Conservation (phyloP, 2,888 invertebrate species). For the Apeira syringaria region DNA sequence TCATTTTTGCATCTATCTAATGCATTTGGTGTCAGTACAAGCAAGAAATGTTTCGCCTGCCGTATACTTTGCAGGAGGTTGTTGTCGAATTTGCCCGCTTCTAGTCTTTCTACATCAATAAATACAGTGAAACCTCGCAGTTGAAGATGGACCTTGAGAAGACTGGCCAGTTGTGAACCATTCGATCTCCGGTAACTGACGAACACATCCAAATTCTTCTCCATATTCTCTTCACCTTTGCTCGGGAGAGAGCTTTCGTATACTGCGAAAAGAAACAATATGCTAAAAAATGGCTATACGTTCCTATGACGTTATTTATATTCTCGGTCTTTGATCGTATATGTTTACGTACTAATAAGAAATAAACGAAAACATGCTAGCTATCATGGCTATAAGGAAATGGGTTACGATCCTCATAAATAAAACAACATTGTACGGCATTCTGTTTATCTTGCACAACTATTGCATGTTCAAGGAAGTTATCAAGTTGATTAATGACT, state of each 20-base stretch:
- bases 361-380: conserved; percentile 18
- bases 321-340: conserved; percentile 23
- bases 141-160: conserved; percentile 98
- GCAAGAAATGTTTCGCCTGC: conserved; percentile 97
- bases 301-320: conserved; percentile 16
- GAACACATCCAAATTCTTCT: conserved; percentile 97
- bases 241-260: conserved; percentile 86
- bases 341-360: conserved; percentile 23
- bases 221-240: conserved; percentile 89
- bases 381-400: conserved; percentile 17
- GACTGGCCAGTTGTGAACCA: conserved; percentile 97
- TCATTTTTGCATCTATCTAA: conserved; percentile 97
- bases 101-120: conserved; percentile 98
- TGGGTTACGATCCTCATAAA: conserved; percentile 23
- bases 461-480: conserved; percentile 9
- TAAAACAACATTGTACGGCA: conserved; percentile 20
- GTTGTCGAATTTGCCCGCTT: conserved; percentile 99
- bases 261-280: conserved; percentile 50
- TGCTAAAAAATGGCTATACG: background rate
- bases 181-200: conserved; percentile 98
- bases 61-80: conserved; percentile 98
- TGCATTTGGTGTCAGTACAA: conserved; percentile 97
- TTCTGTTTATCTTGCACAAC: conserved; percentile 20
- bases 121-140: conserved; percentile 98
- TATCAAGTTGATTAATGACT: conserved; percentile 1